Base-by-base conservation (phyloP, 2,888 invertebrate genomes). In the Heteropelma amictum region DNA sequence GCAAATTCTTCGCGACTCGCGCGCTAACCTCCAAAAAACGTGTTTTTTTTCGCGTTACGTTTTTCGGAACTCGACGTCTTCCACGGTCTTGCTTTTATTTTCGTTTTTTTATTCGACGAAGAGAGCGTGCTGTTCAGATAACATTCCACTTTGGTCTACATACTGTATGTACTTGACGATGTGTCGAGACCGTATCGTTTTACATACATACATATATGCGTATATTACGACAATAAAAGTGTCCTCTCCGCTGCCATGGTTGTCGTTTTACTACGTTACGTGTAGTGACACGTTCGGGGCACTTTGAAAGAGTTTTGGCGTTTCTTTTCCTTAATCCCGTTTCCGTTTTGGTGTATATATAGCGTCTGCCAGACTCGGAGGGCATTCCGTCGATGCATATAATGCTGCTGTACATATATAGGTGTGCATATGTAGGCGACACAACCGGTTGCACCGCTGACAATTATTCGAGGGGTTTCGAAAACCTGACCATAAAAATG, bases 391-490 rank as follows among this genome's bases (percentile, higher is more conserved):
- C 26, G 17, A 14, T 14, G n/a, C 6, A 14, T n/a, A 67, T 47
- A 12, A n/a, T n/a, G n/a, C n/a, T n/a, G n/a, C n/a, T n/a, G n/a
- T 51, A 60, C 53, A 58, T 42, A 61, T 45, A 54, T 49, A 73
- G 45, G 23, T 56, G 38, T 35, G 10, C 35, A 12, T 51, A 51
- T 17, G 14, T 40, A 49, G 26, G 23, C 68, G 72, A 65, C 68
- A 73, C 76, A 78, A 79, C 79, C 79, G 79, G 79, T 79, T 79
- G 79, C 77, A 64, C 73, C 75, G 76, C 75, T 73, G 75, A 79
- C 77, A 77, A 79, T 79, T 77, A 77, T 79, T 79, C 75, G 70
- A 77, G 72, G 63, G n/a, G 77, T 64, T 60, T 61, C 54, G 71
- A 74, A 77, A 78, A 69, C 71, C 72, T 65, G 72, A 42, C 69